Evolutionary conservation across 1,140 invertebrate genomes (phyloP).

Genomic region (Brachystomella parvula): DNA sequence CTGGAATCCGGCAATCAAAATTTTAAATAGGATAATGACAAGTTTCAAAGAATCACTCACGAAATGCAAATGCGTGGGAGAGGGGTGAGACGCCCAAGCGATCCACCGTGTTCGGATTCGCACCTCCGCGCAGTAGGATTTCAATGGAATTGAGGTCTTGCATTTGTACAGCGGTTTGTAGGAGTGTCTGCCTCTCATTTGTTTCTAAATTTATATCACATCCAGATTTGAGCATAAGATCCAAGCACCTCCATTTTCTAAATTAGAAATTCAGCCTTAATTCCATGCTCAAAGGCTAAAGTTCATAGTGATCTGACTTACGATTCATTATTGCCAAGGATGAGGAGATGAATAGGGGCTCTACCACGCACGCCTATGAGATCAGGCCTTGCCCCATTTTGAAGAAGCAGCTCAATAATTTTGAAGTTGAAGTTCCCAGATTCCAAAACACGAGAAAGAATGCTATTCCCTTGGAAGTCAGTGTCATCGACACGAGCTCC

Average conservation of each 20-base stretch:
- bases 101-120: slow-evolving; percentile 30
- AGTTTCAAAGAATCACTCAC: slow-evolving; percentile 1
- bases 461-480: slow-evolving; percentile 20
- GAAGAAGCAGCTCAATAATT: slow-evolving; percentile 20
- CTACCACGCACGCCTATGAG: slow-evolving; percentile 19
- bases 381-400: slow-evolving; percentile 25
- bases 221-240: slow-evolving; percentile 25
- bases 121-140: slow-evolving; percentile 21
- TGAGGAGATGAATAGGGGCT: slow-evolving; percentile 25
- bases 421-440: slow-evolving; percentile 15
- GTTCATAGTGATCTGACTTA: slow-evolving; percentile 15
- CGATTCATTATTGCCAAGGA: slow-evolving; percentile 24
- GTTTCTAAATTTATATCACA: slow-evolving; percentile 25
- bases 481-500: slow-evolving; percentile 26
- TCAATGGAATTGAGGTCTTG: slow-evolving; percentile 22
- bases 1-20: too few species aligned
- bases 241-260: slow-evolving; percentile 28
- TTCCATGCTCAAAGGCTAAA: not conserved
- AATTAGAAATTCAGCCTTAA: not conserved
- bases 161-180: slow-evolving; percentile 26
- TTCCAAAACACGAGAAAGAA: slow-evolving; percentile 22
- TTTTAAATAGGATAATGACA: not conserved
- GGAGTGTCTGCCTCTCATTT: slow-evolving; percentile 20
- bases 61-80: not conserved
- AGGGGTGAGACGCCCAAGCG: slow-evolving; percentile 25